Percentiles rank a stretch among this genome's conserved stretches.
Evolutionary conservation across 1,140 invertebrate species (phyloP).

Genomic region (Aphelenchoides besseyi): DNA sequence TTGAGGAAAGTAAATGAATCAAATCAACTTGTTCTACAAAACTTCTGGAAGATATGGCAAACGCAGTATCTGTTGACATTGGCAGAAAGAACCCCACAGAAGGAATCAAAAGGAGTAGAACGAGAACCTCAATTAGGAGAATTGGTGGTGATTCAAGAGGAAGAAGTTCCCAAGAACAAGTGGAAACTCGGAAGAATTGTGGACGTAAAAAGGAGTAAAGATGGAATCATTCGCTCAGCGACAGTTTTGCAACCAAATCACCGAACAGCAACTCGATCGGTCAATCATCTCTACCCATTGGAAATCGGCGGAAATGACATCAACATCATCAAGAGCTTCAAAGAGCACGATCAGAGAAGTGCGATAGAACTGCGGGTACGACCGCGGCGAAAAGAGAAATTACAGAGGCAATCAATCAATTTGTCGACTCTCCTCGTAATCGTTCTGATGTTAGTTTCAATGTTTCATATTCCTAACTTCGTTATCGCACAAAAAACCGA

Average conservation of each 20-base stretch:
- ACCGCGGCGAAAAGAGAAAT: neutral
- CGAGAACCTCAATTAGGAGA: neutral
- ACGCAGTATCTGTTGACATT: neutral
- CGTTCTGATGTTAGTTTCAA: neutral
- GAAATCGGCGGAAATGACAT: conserved; percentile 1
- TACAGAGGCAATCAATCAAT: neutral
- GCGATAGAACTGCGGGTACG: neutral
- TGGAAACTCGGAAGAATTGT: neutral
- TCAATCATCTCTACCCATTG: neutral
- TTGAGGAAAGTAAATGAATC: neutral
- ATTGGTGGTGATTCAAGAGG: neutral
- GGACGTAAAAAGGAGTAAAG: neutral
- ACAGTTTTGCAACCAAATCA: neutral
- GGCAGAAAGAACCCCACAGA: neutral
- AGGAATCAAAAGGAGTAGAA: neutral
- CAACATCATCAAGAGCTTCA: neutral
- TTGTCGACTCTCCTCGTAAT: neutral
- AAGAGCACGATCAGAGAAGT: neutral
- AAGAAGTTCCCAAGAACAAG: neutral
- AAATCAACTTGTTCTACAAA: neutral
- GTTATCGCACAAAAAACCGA: neutral
- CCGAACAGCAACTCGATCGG: neutral
- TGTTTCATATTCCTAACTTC: neutral
- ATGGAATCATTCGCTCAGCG: neutral
- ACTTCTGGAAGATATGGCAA: neutral